Evolutionary conservation across 2,797 vertebrate genomes (phyloP).

Genomic region (Microctenopoma stevenorrisi): DNA sequence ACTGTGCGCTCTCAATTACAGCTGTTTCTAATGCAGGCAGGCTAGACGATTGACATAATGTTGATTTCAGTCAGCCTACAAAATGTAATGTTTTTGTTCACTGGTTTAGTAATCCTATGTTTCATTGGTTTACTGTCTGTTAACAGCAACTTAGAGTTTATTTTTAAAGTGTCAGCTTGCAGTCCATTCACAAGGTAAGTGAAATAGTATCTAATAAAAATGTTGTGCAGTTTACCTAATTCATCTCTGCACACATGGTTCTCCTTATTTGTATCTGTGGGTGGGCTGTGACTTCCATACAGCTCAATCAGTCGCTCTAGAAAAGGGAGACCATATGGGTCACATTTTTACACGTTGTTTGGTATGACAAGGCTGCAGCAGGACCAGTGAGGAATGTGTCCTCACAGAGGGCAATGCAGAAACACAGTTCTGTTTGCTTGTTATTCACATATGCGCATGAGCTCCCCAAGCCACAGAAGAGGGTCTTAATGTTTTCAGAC

Average conservation of each 20-base stretch:
- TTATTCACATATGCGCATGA: slow-evolving; percentile 69
- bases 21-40: neutral
- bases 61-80: slow-evolving; percentile 18
- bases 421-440: slow-evolving; percentile 63
- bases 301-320: slow-evolving; percentile 82
- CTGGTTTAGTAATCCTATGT: slow-evolving; percentile 55
- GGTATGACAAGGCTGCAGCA: slow-evolving; percentile 80
- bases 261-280: slow-evolving; percentile 83
- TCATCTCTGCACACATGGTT: slow-evolving; percentile 86
- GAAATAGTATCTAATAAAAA: slow-evolving; percentile 88
- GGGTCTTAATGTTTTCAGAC: slow-evolving; percentile 33
- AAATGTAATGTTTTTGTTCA: slow-evolving; percentile 50
- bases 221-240: slow-evolving; percentile 88
- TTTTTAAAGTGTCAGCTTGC: slow-evolving; percentile 86
- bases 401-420: slow-evolving; percentile 57
- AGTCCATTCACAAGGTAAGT: slow-evolving; percentile 80
- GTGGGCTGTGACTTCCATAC: slow-evolving; percentile 82
- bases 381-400: slow-evolving; percentile 73
- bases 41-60: slow-evolving; percentile 15
- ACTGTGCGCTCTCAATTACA: neutral
- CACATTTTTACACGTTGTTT: slow-evolving; percentile 84
- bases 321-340: slow-evolving; percentile 80
- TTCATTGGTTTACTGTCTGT: slow-evolving; percentile 49
- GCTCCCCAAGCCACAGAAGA: slow-evolving; percentile 40
- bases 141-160: slow-evolving; percentile 76